Conservation (phyloP, 2,113 vertebrate genomes). For the Grallaria varia region DNA sequence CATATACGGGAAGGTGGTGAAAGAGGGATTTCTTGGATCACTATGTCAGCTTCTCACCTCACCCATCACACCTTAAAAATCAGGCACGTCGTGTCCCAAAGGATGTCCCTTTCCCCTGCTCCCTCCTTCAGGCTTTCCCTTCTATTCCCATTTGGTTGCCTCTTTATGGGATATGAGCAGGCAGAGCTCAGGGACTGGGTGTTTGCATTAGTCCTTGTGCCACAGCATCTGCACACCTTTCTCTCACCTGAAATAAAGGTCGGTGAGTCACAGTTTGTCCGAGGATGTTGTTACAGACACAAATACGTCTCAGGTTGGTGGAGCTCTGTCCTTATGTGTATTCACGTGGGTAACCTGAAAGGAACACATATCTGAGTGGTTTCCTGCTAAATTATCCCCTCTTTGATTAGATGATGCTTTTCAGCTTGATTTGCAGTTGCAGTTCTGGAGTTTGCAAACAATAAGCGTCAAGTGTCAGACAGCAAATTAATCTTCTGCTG, state of each 20-base stretch:
- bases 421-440: neutral
- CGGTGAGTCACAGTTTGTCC: neutral
- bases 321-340: neutral
- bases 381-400: neutral
- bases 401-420: conserved; percentile 24
- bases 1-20: neutral
- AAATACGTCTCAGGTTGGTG: neutral
- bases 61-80: neutral
- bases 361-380: neutral
- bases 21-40: neutral
- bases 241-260: neutral
- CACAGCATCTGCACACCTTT: neutral
- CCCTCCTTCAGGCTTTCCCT: neutral
- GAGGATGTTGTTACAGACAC: neutral
- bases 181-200: neutral
- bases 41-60: neutral
- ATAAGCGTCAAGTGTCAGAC: conserved; percentile 26
- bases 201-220: neutral
- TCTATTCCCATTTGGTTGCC: neutral
- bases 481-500: conserved; percentile 38
- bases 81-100: neutral
- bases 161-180: neutral
- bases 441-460: conserved; percentile 24
- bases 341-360: neutral
- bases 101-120: neutral